These are phyloP conservation scores for Nannobrachium achirus DNA, from an alignment of 2,113 vertebrate species.

Conservation along the genomic window DNA sequence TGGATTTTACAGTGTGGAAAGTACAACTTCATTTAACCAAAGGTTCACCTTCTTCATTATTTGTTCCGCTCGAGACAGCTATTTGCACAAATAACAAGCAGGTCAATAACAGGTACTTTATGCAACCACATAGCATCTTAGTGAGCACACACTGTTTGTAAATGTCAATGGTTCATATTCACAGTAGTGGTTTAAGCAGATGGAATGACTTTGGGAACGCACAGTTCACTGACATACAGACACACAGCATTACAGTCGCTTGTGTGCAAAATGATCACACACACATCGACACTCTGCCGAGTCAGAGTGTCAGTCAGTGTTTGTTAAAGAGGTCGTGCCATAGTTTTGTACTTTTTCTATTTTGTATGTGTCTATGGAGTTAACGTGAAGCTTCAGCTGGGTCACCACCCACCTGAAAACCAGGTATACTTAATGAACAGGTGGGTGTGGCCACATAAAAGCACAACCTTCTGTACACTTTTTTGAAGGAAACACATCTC, in stretches of 20 bases:
- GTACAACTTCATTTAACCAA: constrained; percentile 22
- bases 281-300: not conserved
- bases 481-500: too few relatives aligned
- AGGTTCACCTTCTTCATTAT: constrained; percentile 42
- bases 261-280: too few relatives aligned
- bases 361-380: too few relatives aligned
- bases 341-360: too few relatives aligned
- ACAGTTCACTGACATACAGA: not conserved
- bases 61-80: constrained; percentile 34
- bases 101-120: constrained; percentile 4
- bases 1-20: constrained; percentile 24
- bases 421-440: too few relatives aligned
- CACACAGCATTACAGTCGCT: not conserved
- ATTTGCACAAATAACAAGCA: constrained; percentile 55
- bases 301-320: not conserved
- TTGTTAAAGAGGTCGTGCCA: too few relatives aligned
- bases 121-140: not conserved
- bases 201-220: constrained; percentile 2
- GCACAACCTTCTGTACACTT: too few relatives aligned
- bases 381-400: too few relatives aligned
- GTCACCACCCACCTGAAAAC: too few relatives aligned
- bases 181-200: constrained; percentile 23
- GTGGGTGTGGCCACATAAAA: too few relatives aligned
- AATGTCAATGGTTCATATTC: constrained; percentile 35
- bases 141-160: not conserved